phyloP scores from a whole-genome alignment of 1,140 invertebrate species.

The Schmidtea mediterranea region DNA sequence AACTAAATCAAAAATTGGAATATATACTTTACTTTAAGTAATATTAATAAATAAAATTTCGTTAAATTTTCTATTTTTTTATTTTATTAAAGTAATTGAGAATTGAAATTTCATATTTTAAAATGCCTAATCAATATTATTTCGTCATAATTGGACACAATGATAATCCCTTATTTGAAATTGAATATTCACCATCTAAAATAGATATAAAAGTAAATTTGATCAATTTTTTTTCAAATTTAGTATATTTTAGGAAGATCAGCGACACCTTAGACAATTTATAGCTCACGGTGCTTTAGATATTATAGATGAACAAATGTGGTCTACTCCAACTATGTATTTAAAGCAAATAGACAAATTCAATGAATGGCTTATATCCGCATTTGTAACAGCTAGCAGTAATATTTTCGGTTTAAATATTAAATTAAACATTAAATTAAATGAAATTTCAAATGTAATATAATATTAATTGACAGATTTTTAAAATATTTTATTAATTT shows the following conservation, averaged over 20 bases:
- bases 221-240: too few relatives aligned
- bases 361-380: conserved; percentile 96
- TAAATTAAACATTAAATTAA: too few relatives aligned
- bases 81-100: too few relatives aligned
- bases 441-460: too few relatives aligned
- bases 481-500: too few relatives aligned
- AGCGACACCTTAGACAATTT: conserved; percentile 85
- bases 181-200: conserved; percentile 54
- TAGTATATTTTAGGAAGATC: conserved; percentile 39
- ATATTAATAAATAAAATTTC: too few relatives aligned
- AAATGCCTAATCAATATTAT: conserved; percentile 38
- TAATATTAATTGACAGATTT: too few relatives aligned
- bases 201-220: conserved; percentile 43
- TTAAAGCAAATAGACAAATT: conserved; percentile 93
- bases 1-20: too few relatives aligned
- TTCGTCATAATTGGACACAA: conserved; percentile 89
- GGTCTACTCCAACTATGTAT: conserved; percentile 80
- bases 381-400: conserved; percentile 77
- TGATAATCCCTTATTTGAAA: conserved; percentile 90
- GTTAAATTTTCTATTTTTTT: too few relatives aligned
- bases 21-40: too few relatives aligned
- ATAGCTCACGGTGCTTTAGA: conserved; percentile 91
- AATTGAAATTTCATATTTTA: too few relatives aligned
- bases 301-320: conserved; percentile 83
- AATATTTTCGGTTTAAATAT: too few relatives aligned